A percentile compares a stretch with the other conserved stretches of the same genome.
Conservation (phyloP, 2,888 invertebrate species). For the Galeruca laticollis region DNA sequence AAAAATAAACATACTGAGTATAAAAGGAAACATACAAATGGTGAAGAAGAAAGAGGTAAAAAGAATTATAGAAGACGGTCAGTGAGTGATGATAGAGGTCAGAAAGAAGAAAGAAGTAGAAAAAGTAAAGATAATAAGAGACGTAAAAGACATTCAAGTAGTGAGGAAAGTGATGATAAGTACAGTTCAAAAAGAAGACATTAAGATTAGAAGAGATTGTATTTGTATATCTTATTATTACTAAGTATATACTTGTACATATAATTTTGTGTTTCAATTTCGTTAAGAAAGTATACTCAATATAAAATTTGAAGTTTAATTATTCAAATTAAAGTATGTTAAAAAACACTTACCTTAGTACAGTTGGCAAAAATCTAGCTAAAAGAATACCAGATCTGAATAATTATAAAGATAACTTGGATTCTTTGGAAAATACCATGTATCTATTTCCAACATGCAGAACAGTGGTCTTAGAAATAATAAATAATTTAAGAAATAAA, state of each 20-base stretch:
- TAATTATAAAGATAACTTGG: too few species aligned
- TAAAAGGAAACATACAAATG: constrained; percentile 39
- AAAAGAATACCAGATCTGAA: too few species aligned
- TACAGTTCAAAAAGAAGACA: constrained; percentile 27
- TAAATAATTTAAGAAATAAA: too few species aligned
- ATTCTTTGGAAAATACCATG: too few species aligned
- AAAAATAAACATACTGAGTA: constrained; percentile 11
- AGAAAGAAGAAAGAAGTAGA: not conserved
- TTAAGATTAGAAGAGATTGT: not conserved
- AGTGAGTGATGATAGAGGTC: constrained; percentile 35
- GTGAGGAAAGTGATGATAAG: constrained; percentile 23
- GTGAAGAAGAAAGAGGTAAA: constrained; percentile 59
- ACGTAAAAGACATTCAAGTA: not conserved
- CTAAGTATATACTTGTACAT: not conserved
- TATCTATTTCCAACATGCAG: too few species aligned
- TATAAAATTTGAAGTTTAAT: too few species aligned
- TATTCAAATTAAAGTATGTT: too few species aligned
- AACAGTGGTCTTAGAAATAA: too few species aligned
- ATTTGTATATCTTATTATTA: constrained; percentile 4
- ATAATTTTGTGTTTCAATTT: not conserved
- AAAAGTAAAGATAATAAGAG: constrained; percentile 5
- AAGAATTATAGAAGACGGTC: constrained; percentile 48
- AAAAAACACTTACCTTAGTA: too few species aligned
- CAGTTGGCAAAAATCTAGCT: too few species aligned
- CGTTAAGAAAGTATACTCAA: too few species aligned